Conservation (phyloP, 2,888 invertebrate species). For the Epinotia nisella region DNA sequence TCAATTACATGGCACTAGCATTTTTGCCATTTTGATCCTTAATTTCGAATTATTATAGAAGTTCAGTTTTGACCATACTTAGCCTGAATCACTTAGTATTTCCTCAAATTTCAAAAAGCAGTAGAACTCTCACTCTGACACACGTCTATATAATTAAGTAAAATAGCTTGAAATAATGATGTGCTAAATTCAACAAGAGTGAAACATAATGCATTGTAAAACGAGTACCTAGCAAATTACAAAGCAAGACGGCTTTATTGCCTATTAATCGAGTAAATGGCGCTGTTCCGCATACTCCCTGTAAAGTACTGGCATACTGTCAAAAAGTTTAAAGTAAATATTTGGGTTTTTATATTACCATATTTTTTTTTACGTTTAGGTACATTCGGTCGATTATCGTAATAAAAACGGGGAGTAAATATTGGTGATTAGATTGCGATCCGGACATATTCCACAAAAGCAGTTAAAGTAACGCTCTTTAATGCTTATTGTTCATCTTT, state of each 20-base stretch:
- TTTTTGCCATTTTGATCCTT: neutral
- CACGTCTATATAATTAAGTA: neutral
- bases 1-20: neutral
- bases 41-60: neutral
- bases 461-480: too few relatives aligned
- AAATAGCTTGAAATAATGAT: conserved; percentile 11
- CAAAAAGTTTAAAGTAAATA: too few relatives aligned
- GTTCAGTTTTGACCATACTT: too few relatives aligned
- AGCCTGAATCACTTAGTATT: neutral
- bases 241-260: conserved; percentile 30
- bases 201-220: conserved; percentile 14
- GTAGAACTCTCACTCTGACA: neutral
- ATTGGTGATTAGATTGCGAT: too few relatives aligned
- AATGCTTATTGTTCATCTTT: too few relatives aligned
- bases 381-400: neutral
- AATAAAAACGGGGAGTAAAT: neutral
- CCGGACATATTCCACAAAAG: too few relatives aligned
- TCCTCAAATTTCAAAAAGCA: neutral
- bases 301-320: conserved; percentile 32
- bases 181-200: conserved; percentile 9
- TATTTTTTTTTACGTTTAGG: neutral
- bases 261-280: conserved; percentile 31
- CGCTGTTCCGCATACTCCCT: conserved; percentile 18
- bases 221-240: conserved; percentile 30
- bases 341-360: neutral